phyloP scores from a whole-genome alignment of 2,113 vertebrate species.

The zebrafish (Danio rerio) region GRCz12tu NC_133184.1:12588001-12588500 shows the following conservation, averaged over 20 bases:
- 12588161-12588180: slow-evolving; percentile 33
- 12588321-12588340: slow-evolving; percentile 86
- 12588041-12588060: slow-evolving; percentile 71
- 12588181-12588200: slow-evolving; percentile 56
- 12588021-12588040: slow-evolving; percentile 65
- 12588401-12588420: not conserved
- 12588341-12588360: slow-evolving; percentile 81
- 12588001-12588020: not conserved
- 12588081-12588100: slow-evolving; percentile 70
- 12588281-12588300: slow-evolving; percentile 80
- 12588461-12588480: not conserved
- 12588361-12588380: slow-evolving; percentile 74
- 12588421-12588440: not conserved
- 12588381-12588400: slow-evolving; percentile 38
- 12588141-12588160: slow-evolving; percentile 28
- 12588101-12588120: slow-evolving; percentile 71
- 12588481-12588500: not conserved
- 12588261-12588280: slow-evolving; percentile 78
- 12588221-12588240: slow-evolving; percentile 36
- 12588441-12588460: not conserved
- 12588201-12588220: slow-evolving; percentile 47
- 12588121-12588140: slow-evolving; percentile 74
- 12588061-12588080: slow-evolving; percentile 75
- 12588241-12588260: slow-evolving; percentile 75
- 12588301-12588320: slow-evolving; percentile 84